Evolutionary conservation across 2,797 vertebrate genomes (phyloP).

Genomic region (Bradypus variegatus): DNA sequence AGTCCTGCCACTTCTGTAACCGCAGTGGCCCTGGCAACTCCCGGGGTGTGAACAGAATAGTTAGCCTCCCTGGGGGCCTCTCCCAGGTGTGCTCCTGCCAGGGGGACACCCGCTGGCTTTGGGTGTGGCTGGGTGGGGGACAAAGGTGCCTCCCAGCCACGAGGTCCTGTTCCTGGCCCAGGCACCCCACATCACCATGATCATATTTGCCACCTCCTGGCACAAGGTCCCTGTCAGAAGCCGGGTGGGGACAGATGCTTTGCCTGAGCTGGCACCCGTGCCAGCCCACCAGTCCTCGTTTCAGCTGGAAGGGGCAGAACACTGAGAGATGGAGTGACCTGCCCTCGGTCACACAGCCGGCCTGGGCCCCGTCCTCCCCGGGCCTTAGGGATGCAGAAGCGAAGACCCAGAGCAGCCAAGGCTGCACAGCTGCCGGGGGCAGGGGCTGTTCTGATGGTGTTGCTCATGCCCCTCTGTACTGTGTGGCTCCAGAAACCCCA

Average conservation of each 20-base stretch:
- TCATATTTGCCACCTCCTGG: rapidly evolving
- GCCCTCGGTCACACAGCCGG: neutral
- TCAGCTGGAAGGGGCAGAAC: neutral
- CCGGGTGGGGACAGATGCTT: rapidly evolving
- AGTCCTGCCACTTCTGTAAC: constrained; percentile 12
- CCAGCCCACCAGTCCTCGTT: rapidly evolving
- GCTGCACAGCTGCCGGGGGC: neutral
- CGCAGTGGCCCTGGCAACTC: constrained; percentile 20
- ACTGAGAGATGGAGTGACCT: neutral
- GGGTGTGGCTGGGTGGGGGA: neutral
- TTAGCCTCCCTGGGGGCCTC: neutral
- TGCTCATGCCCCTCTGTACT: neutral
- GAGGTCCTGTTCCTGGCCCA: neutral
- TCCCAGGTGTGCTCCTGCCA: neutral
- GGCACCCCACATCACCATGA: too few species aligned
- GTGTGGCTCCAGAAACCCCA: too few species aligned
- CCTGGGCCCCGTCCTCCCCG: rapidly evolving
- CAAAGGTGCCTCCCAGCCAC: rapidly evolving
- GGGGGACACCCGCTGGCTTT: neutral
- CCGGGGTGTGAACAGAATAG: rapidly evolving
- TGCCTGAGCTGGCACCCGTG: neutral
- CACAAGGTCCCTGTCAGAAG: rapidly evolving
- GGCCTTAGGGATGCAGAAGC: neutral
- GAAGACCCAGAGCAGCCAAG: neutral
- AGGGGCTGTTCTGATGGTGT: neutral